phyloP scores from a whole-genome alignment of 2,113 vertebrate genomes.

The Parus major region DNA sequence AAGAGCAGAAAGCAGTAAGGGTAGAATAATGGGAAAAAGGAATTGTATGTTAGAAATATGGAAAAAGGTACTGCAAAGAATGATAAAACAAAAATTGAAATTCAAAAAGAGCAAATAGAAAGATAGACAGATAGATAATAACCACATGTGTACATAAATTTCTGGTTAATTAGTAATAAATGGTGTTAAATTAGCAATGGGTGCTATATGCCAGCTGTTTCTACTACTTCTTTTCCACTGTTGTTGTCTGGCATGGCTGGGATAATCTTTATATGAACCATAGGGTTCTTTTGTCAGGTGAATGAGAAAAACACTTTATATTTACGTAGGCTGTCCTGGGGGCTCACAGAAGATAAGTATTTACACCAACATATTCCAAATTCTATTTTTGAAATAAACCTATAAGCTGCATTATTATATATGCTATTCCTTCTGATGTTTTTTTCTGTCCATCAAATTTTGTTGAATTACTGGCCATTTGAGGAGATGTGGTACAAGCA shows the following conservation, averaged over 20 bases:
- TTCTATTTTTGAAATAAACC: not conserved
- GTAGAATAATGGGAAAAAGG: not conserved
- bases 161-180: not conserved
- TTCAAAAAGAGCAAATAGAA: not conserved
- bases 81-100: not conserved
- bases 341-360: not conserved
- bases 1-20: not conserved
- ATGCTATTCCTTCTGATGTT: not conserved
- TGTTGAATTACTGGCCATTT: not conserved
- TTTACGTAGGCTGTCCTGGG: not conserved
- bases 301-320: not conserved
- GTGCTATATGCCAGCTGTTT: not conserved
- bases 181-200: not conserved
- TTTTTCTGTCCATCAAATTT: not conserved
- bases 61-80: not conserved
- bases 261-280: not conserved
- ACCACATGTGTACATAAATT: not conserved
- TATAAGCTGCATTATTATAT: not conserved
- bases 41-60: not conserved
- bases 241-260: not conserved
- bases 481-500: not conserved
- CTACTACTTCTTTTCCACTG: not conserved
- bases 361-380: not conserved
- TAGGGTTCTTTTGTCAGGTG: not conserved
- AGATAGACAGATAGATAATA: not conserved